Percentiles rank a stretch among this genome's conserved stretches.
These are phyloP conservation scores for Heterodera schachtii DNA, from an alignment of 1,140 invertebrate genomes.

Conservation along the genomic window DNA sequence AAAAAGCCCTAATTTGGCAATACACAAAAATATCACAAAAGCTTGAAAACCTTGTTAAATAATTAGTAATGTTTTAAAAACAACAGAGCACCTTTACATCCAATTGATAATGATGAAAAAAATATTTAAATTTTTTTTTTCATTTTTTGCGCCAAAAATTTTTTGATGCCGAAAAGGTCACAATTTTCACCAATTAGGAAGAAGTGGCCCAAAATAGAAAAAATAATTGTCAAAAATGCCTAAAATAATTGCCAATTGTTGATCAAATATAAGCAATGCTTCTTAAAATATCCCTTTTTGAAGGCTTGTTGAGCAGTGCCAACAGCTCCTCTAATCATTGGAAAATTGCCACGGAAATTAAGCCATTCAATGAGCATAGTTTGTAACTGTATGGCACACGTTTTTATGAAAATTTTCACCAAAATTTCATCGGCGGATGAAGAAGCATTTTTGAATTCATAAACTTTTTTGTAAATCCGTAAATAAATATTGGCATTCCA, in stretches of 20 bases:
- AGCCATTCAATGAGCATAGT: not conserved
- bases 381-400: no score
- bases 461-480: not conserved
- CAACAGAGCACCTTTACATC: no score
- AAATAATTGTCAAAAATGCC: not conserved
- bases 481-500: not conserved
- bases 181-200: not conserved
- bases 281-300: not conserved
- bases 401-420: no score
- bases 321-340: not conserved
- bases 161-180: no score
- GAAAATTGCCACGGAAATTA: not conserved
- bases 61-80: no score
- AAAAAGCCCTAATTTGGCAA: no score
- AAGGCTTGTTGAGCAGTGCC: not conserved
- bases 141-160: no score
- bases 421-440: no score
- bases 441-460: not conserved
- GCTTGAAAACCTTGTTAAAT: no score
- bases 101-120: no score
- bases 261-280: not conserved
- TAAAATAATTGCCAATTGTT: not conserved
- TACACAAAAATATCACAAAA: no score
- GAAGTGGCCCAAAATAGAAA: not conserved
- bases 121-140: no score